A percentile compares a stretch with the other conserved stretches of the same genome.
Evolutionary conservation across 2,888 invertebrate genomes (phyloP).

Genomic region (Sarcophaga carnaria): DNA sequence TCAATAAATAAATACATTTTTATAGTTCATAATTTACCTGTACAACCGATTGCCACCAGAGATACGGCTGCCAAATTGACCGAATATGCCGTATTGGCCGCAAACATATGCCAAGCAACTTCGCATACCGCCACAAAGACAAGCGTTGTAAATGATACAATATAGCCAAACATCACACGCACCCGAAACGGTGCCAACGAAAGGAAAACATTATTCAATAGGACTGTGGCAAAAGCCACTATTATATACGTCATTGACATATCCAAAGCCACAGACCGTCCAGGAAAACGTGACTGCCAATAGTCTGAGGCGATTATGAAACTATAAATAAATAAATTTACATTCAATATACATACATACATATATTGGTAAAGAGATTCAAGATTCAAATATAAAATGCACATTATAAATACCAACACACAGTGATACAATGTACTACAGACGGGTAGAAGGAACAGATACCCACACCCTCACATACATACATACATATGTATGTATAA

Average conservation of each 20-base stretch:
- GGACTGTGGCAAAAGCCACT: slow-evolving; percentile 93
- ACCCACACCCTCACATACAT: too few relatives aligned
- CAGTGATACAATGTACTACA: too few relatives aligned
- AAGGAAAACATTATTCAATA: slow-evolving; percentile 92
- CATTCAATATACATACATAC: neutral
- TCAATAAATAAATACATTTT: neutral
- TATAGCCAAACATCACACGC: slow-evolving; percentile 93
- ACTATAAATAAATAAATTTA: slow-evolving; percentile 81
- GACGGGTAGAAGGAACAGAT: too few relatives aligned
- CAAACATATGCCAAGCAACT: slow-evolving; percentile 93
- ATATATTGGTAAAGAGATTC: neutral
- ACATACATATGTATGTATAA: too few relatives aligned
- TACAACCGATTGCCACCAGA: slow-evolving; percentile 93
- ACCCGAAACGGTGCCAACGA: slow-evolving; percentile 91
- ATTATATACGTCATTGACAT: slow-evolving; percentile 96
- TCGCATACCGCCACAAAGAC: slow-evolving; percentile 93
- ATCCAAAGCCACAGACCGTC: slow-evolving; percentile 93
- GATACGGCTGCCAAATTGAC: slow-evolving; percentile 93
- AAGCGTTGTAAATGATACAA: slow-evolving; percentile 90
- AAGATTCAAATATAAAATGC: neutral
- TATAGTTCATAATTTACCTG: slow-evolving; percentile 79
- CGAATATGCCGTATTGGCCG: slow-evolving; percentile 89
- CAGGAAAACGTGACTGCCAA: slow-evolving; percentile 92
- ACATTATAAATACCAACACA: neutral
- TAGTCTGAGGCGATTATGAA: slow-evolving; percentile 97